Evolutionary conservation across 2,113 vertebrate genomes (phyloP).

Genomic region (Pluvialis apricaria): DNA sequence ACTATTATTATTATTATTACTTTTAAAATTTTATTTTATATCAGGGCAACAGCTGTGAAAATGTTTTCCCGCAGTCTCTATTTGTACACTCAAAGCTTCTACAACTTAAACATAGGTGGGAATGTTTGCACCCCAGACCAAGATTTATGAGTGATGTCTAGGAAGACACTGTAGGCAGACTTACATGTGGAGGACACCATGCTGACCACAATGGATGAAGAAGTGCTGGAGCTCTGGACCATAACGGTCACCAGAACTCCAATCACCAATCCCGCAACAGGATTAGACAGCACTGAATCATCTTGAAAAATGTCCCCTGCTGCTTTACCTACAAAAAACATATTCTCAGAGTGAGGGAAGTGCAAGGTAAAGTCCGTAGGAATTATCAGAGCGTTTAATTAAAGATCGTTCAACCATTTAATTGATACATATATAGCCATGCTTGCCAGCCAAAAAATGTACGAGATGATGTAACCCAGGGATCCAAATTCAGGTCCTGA

Average conservation of each 20-base stretch:
- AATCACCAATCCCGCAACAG: slow-evolving; percentile 90
- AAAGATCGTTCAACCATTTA: background rate
- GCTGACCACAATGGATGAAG: slow-evolving; percentile 95
- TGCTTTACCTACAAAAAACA: slow-evolving; percentile 80
- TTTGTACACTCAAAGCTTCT: background rate
- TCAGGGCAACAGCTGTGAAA: background rate
- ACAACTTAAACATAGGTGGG: background rate
- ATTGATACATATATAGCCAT: background rate
- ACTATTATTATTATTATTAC: background rate
- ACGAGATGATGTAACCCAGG: background rate
- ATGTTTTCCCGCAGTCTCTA: background rate
- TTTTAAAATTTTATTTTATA: background rate
- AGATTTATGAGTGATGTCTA: background rate
- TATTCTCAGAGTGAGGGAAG: background rate
- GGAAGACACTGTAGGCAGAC: slow-evolving; percentile 28
- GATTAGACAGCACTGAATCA: slow-evolving; percentile 87
- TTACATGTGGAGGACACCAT: slow-evolving; percentile 95
- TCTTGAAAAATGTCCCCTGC: slow-evolving; percentile 95
- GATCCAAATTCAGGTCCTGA: background rate
- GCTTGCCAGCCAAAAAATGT: background rate
- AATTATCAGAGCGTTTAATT: background rate
- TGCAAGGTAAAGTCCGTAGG: background rate
- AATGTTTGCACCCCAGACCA: background rate
- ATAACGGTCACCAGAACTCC: slow-evolving; percentile 94
- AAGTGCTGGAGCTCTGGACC: slow-evolving; percentile 97